Conservation (phyloP, 1,140 invertebrate genomes). For the Heliconius congener region DNA sequence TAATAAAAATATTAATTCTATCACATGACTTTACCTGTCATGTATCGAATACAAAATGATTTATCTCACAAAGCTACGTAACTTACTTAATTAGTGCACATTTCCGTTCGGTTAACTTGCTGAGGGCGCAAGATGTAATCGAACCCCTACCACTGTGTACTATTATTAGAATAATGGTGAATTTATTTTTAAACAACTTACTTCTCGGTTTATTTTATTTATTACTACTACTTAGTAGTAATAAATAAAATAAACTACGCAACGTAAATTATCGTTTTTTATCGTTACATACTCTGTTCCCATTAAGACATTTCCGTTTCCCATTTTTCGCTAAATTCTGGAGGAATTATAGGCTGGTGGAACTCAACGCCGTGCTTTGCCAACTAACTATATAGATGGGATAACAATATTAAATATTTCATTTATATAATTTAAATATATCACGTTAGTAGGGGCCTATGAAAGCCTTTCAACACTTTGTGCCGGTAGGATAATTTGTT, state of each 20-base stretch:
- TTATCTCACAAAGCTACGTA: conserved; percentile 18
- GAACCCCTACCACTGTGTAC: background rate
- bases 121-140: conserved; percentile 5
- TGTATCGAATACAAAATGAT: conserved; percentile 14
- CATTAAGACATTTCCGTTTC: too few species aligned
- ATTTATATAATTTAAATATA: background rate
- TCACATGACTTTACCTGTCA: background rate
- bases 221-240: too few species aligned
- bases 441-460: background rate
- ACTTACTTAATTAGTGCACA: conserved; percentile 12
- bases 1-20: background rate
- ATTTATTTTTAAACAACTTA: background rate
- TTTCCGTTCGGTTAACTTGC: conserved; percentile 22
- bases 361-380: too few species aligned
- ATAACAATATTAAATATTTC: too few species aligned
- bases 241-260: too few species aligned
- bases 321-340: too few species aligned
- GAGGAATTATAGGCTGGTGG: too few species aligned
- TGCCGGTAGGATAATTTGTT: conserved; percentile 16
- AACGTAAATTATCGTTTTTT: too few species aligned
- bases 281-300: too few species aligned
- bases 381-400: too few species aligned
- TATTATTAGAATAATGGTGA: background rate
- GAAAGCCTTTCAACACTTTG: conserved; percentile 21
- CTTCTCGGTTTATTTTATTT: too few species aligned